Evolutionary conservation across 64 coral and sea anemone species (phyloP).

Genomic region (Actinia tenebrosa): DNA sequence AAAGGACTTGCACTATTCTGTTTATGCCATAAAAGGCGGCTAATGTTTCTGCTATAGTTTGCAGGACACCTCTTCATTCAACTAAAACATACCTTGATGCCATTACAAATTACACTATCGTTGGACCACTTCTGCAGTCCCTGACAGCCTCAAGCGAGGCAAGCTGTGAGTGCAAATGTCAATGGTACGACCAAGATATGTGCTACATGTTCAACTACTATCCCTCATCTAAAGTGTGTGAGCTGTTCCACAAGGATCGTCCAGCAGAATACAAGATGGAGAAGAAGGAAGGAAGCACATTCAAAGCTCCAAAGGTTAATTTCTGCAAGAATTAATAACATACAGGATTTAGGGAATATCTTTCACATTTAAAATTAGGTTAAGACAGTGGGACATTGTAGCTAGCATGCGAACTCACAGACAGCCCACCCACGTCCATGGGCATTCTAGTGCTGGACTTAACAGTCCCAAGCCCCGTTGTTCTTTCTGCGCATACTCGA

Average conservation of each 20-base stretch:
- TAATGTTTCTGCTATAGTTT: too few species aligned
- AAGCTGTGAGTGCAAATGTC: background rate
- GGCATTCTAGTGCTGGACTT: too few species aligned
- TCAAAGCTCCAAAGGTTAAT: slow-evolving; percentile 1
- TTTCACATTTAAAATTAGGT: background rate
- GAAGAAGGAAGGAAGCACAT: slow-evolving; percentile 1
- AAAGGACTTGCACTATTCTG: too few species aligned
- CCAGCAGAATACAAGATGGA: slow-evolving; percentile 2
- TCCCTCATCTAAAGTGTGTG: background rate
- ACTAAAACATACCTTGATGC: too few species aligned
- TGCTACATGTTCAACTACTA: slow-evolving; percentile 4
- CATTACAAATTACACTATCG: background rate
- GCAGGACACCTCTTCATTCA: too few species aligned
- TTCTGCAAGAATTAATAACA: too few species aligned
- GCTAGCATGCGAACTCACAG: too few species aligned
- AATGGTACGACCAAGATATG: background rate
- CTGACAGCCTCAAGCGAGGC: background rate
- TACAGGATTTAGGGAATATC: background rate
- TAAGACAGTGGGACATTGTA: too few species aligned
- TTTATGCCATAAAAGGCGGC: too few species aligned
- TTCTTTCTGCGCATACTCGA: too few species aligned
- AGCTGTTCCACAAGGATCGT: background rate
- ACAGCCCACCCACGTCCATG: too few species aligned
- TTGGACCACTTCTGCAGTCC: background rate
- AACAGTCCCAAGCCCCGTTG: too few species aligned